Evolutionary conservation across 2,797 vertebrate genomes (phyloP), one percentile per base, ranked within the genome.

Genomic region (Prionace glauca): DNA sequence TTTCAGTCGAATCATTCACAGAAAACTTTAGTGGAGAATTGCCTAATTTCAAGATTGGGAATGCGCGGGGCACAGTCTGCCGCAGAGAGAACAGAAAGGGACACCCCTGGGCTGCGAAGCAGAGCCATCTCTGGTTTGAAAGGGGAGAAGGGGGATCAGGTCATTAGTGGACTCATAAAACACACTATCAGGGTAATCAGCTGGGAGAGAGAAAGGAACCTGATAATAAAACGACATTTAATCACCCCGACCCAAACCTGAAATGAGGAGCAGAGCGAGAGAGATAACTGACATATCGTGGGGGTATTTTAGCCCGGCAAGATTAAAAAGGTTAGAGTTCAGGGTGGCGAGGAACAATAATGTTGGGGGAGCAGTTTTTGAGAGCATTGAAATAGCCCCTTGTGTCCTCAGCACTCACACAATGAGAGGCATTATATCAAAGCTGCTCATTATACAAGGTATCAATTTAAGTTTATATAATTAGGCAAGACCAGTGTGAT

Each of bases 311-410:
- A 18, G 26, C 26, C 22, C 29, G 22, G 91, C 36, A 94, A 69
- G 91, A 94, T 94, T 71, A 77, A 72, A 77, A 50, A 77, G 93
- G 69, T 95, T 71, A 95, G 56, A 60, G 93, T 95, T 95, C 71
- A 77, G 93, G 71, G 69, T 95, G 16, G 93, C 71, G 60, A 95
- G 74, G 93, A 95, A 95, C 93, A 95, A 95, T 77, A 95, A 77
- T 45, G 14, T n/a, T 56, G 69, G 50, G 24, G 74, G 71, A 72
- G 18, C 16, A 16, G 93, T 56, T 56, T 29, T 45, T 74, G 93
- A 45, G 67, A 94, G 69, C 29, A 94, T 20, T 74, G 41, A 74
- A 94, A 50, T 74, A 32, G 29, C 26, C 45, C 22, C 71, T 67
- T 94, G 4, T 74, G 41, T 56, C 93, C 36, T 94, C 50, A 69